Evolutionary conservation across 2,113 vertebrate genomes (phyloP).

Genomic region (Prochilodus magdalenae): DNA sequence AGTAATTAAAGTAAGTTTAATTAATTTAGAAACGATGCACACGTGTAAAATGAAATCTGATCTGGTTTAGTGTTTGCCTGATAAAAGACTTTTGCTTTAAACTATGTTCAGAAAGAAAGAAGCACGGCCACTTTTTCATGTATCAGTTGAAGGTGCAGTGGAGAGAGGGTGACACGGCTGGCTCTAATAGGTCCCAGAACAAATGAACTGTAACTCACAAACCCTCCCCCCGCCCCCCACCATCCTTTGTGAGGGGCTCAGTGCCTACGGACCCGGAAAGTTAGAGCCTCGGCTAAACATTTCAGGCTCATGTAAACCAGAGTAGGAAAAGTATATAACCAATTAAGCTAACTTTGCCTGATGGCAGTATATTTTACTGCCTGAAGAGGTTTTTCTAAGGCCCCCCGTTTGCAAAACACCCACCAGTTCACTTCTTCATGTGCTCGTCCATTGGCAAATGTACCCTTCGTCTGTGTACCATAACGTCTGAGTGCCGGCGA

Average conservation of each 20-base stretch:
- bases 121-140: constrained; percentile 6
- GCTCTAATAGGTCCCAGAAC: constrained; percentile 35
- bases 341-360: constrained; percentile 70
- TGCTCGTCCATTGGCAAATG: constrained; percentile 31
- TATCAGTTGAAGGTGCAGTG: constrained; percentile 7
- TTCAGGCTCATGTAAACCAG: constrained; percentile 45
- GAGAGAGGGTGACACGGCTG: constrained; percentile 7
- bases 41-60: not conserved
- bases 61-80: not conserved
- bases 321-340: constrained; percentile 58
- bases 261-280: constrained; percentile 27
- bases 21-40: not conserved
- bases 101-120: not conserved
- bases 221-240: not conserved
- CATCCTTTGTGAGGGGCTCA: constrained; percentile 1
- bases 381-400: constrained; percentile 57
- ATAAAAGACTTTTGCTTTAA: not conserved
- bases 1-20: not conserved
- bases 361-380: constrained; percentile 64
- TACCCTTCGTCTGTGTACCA: constrained; percentile 60
- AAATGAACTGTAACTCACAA: constrained; percentile 46
- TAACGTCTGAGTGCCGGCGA: constrained; percentile 71
- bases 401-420: constrained; percentile 65
- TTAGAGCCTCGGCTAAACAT: constrained; percentile 34
- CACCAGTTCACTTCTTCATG: constrained; percentile 43